phyloP scores from a whole-genome alignment of 64 coral and sea anemone species.

The Actinia equina region DNA sequence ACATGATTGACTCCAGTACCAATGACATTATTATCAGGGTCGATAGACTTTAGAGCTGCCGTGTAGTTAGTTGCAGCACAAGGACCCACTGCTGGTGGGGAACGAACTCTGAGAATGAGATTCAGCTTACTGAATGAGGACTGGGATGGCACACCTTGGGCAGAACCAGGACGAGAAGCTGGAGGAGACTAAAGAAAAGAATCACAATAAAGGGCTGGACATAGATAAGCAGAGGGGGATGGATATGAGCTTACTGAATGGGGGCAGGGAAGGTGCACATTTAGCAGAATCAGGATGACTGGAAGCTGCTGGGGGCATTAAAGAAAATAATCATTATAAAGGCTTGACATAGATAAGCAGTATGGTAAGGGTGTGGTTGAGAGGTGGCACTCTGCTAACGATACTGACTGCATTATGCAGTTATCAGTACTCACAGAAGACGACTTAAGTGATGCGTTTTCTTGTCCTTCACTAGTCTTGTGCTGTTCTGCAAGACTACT shows the following conservation, averaged over 20 bases:
- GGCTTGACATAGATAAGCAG: too few relatives aligned
- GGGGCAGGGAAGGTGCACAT: too few relatives aligned
- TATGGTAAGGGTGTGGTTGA: too few relatives aligned
- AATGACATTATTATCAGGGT: conserved; percentile 68
- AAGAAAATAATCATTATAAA: too few relatives aligned
- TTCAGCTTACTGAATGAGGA: conserved; percentile 74
- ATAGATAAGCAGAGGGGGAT: too few relatives aligned
- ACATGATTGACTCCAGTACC: conserved; percentile 70
- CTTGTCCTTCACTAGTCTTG: background rate
- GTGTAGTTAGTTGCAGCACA: conserved; percentile 69
- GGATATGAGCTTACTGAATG: too few relatives aligned
- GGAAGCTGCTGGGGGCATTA: too few relatives aligned
- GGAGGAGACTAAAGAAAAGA: conserved; percentile 46
- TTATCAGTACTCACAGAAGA: background rate
- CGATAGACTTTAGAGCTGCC: conserved; percentile 63
- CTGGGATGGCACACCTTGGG: conserved; percentile 42
- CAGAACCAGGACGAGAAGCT: conserved; percentile 72
- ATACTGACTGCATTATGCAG: background rate
- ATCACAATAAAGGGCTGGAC: background rate
- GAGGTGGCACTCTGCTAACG: too few relatives aligned
- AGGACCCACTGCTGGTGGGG: conserved; percentile 49
- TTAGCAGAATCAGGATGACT: too few relatives aligned
- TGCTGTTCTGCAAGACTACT: background rate
- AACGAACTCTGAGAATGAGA: conserved; percentile 49
- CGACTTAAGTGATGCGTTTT: background rate